Conservation (phyloP, 2,888 invertebrate species). For the Argyresthia goedartella region DNA sequence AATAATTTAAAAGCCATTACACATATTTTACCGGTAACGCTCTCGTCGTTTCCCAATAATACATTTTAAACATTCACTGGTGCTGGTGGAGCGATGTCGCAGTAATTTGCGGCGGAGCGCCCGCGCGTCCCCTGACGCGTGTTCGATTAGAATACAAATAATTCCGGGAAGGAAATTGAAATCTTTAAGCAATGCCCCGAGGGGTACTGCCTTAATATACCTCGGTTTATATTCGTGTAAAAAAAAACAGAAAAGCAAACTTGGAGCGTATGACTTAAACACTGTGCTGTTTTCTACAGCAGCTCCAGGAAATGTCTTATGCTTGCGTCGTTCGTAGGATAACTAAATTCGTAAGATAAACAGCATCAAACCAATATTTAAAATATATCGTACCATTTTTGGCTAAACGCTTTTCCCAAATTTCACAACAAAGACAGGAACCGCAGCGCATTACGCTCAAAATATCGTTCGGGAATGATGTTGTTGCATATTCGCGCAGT, state of each 20-base stretch:
- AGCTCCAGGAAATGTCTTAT: no score
- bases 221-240: conserved; percentile 35
- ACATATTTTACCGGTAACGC: conserved; percentile 31
- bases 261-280: no score
- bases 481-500: background rate
- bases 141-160: conserved; percentile 69
- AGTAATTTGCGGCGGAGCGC: conserved; percentile 57
- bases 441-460: background rate
- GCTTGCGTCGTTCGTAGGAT: no score
- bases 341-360: no score
- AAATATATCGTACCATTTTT: no score
- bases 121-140: conserved; percentile 54
- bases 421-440: background rate
- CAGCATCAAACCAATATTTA: no score
- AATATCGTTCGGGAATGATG: no score
- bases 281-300: no score
- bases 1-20: conserved; percentile 40
- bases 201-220: conserved; percentile 41
- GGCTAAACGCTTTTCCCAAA: background rate
- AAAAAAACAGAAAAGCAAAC: conserved; percentile 34
- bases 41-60: conserved; percentile 38
- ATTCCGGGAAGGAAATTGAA: conserved; percentile 71
- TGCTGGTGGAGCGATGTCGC: conserved; percentile 30
- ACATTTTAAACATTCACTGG: conserved; percentile 63
- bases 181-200: conserved; percentile 67